These are phyloP conservation scores for Lota lota DNA, from an alignment of 2,113 vertebrate genomes.

Conservation along the genomic window DNA sequence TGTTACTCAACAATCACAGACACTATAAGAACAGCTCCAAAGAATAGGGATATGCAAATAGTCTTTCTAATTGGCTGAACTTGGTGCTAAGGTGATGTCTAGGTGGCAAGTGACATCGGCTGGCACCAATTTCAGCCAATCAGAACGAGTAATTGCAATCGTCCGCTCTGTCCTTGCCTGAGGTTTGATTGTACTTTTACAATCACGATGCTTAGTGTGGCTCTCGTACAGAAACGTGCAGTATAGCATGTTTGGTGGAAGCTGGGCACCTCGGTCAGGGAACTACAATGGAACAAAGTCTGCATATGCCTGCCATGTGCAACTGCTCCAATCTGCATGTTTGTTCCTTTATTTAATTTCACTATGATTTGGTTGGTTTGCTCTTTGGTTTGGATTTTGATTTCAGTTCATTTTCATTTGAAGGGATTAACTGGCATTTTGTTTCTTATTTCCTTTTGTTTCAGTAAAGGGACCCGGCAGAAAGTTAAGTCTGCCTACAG, in stretches of 20 bases:
- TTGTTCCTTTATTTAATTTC: constrained; percentile 44
- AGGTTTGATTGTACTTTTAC: no score
- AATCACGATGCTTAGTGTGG: no score
- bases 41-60: no score
- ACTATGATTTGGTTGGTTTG: constrained; percentile 29
- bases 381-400: constrained; percentile 34
- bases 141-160: no score
- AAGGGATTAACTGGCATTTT: constrained; percentile 87
- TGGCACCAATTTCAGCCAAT: no score
- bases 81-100: no score
- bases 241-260: not conserved
- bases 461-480: constrained; percentile 97
- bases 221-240: no score
- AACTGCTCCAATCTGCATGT: constrained; percentile 54
- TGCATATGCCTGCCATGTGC: constrained; percentile 54
- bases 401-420: constrained; percentile 62
- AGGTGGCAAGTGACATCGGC: no score
- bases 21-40: no score
- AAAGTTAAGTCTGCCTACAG: constrained; percentile 99
- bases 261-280: constrained; percentile 47
- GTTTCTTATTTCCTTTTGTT: constrained; percentile 98
- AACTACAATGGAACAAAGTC: constrained; percentile 32
- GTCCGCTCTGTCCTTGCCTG: no score
- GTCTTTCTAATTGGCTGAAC: no score
- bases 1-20: no score